Evolutionary conservation across 2,797 vertebrate genomes (phyloP).

Genomic region (Taenioides sp.): DNA sequence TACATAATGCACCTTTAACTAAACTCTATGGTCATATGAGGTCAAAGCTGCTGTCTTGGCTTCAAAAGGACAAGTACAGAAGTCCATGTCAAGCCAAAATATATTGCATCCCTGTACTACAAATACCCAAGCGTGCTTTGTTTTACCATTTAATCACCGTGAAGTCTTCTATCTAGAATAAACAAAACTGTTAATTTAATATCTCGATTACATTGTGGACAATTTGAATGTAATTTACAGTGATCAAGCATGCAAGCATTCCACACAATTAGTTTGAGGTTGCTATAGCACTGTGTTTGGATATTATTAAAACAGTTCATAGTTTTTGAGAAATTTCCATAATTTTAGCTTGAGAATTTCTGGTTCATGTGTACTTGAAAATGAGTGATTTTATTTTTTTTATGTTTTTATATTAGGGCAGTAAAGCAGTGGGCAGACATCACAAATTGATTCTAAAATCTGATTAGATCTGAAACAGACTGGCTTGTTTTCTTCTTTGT

Average conservation of each 20-base stretch:
- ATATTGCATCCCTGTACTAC: conserved; percentile 4
- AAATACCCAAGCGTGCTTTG: background rate
- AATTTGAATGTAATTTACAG: conserved; percentile 65
- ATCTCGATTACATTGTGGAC: conserved; percentile 41
- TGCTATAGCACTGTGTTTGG: conserved; percentile 52
- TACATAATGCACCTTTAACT: background rate
- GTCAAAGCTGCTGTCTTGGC: background rate
- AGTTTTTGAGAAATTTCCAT: conserved; percentile 39
- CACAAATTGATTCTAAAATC: conserved; percentile 42
- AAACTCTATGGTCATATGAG: background rate
- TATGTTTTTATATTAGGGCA: conserved; percentile 17
- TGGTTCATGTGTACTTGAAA: conserved; percentile 17
- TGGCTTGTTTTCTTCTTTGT: conserved; percentile 35
- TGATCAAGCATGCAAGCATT: conserved; percentile 74
- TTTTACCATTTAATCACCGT: conserved; percentile 27
- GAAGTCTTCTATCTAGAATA: conserved; percentile 34
- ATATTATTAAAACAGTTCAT: conserved; percentile 27
- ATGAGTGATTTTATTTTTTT: conserved; percentile 27
- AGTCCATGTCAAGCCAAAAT: background rate
- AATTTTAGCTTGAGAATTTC: conserved; percentile 74
- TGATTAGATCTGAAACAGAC: conserved; percentile 38
- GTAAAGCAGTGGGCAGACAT: conserved; percentile 17
- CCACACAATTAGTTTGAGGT: conserved; percentile 46
- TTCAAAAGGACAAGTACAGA: conserved; percentile 14
- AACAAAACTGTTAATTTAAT: conserved; percentile 40